Evolutionary conservation across 2,888 invertebrate species (phyloP).

Genomic region (Andrena trimmerana): DNA sequence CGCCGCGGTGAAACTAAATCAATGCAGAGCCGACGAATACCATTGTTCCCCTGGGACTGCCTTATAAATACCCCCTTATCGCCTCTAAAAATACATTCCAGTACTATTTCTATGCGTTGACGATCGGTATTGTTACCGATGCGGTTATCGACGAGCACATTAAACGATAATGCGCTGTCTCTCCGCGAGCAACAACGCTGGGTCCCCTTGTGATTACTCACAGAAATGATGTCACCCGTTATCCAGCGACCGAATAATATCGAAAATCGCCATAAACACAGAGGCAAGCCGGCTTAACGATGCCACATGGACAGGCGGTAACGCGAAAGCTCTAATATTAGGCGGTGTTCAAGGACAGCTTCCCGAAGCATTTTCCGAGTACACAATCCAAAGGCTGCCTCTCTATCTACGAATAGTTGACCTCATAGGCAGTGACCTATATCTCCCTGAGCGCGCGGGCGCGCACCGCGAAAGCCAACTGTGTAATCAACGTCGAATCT

Average conservation of each 20-base stretch:
- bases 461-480: slow-evolving; percentile 67
- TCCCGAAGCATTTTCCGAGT: slow-evolving; percentile 46
- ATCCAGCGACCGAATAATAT: slow-evolving; percentile 54
- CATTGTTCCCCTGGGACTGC: neutral
- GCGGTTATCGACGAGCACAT: too few species aligned
- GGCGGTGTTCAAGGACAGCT: slow-evolving; percentile 67
- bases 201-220: neutral
- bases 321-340: slow-evolving; percentile 70
- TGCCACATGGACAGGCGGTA: slow-evolving; percentile 53
- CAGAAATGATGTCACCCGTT: slow-evolving; percentile 59
- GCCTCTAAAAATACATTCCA: neutral
- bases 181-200: too few species aligned
- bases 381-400: slow-evolving; percentile 55
- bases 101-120: neutral
- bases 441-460: slow-evolving; percentile 57
- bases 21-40: neutral
- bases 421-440: slow-evolving; percentile 73
- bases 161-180: too few species aligned
- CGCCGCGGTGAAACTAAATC: slow-evolving; percentile 16
- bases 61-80: neutral
- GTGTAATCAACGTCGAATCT: slow-evolving; percentile 73
- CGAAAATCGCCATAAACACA: slow-evolving; percentile 65
- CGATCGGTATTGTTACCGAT: too few species aligned
- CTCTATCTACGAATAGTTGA: slow-evolving; percentile 73
- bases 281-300: slow-evolving; percentile 9